Evolutionary conservation across 2,797 vertebrate genomes (phyloP).

Genomic region (Alectoris magna): DNA sequence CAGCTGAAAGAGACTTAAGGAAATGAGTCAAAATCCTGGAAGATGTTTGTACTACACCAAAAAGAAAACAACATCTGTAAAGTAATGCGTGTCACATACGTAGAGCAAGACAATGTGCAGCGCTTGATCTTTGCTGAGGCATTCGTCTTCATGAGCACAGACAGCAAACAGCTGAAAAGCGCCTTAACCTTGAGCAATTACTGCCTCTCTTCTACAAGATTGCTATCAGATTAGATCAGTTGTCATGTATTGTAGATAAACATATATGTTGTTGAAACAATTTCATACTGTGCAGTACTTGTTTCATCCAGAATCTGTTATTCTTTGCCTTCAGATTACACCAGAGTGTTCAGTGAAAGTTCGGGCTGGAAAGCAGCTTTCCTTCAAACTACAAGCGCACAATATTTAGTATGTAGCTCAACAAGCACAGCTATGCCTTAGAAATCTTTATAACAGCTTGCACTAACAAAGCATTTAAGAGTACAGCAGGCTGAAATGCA

Average conservation of each 20-base stretch:
- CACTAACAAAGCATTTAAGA: neutral
- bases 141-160: conserved; percentile 2
- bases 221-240: neutral
- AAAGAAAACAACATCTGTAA: conserved; percentile 80
- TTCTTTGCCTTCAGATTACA: conserved; percentile 26
- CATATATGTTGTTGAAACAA: conserved; percentile 1
- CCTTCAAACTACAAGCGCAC: neutral
- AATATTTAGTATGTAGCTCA: conserved; percentile 4
- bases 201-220: neutral
- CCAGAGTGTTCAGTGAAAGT: neutral
- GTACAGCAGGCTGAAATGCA: neutral
- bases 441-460: neutral
- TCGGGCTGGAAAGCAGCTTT: neutral
- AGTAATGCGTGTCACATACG: conserved; percentile 38
- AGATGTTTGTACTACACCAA: conserved; percentile 70
- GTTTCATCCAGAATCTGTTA: conserved; percentile 6
- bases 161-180: neutral
- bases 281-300: neutral
- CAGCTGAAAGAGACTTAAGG: conserved; percentile 77
- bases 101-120: conserved; percentile 46
- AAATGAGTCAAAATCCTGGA: conserved; percentile 85
- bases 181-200: conserved; percentile 55
- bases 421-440: neutral
- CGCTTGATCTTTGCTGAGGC: conserved; percentile 3
- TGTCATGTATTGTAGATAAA: neutral